A percentile compares a stretch with the other conserved stretches of the same genome.
Conservation (phyloP, 1,140 invertebrate genomes). For the Bombus sylvicola region DNA sequence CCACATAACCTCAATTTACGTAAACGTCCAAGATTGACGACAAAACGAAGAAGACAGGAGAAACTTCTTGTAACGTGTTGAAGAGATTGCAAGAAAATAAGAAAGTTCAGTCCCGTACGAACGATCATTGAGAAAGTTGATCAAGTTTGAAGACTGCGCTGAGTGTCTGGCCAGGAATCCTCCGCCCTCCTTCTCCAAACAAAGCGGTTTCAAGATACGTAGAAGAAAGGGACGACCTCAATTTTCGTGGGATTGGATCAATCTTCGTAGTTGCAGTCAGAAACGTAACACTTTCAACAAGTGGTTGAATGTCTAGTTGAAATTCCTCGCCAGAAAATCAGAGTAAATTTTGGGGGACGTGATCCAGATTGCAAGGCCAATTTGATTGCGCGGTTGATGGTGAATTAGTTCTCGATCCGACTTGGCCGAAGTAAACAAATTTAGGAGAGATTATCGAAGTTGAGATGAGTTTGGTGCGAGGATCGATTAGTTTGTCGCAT, state of each 20-base stretch:
- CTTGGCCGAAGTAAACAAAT: neutral
- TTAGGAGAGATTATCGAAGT: neutral
- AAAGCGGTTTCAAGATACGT: neutral
- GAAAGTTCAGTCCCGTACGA: neutral
- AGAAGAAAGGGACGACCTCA: neutral
- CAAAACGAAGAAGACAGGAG: neutral
- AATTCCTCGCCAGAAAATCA: neutral
- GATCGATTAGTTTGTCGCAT: neutral
- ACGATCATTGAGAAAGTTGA: neutral
- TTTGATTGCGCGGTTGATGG: neutral
- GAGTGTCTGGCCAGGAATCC: neutral
- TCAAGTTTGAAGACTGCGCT: neutral
- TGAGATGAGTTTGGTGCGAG: neutral
- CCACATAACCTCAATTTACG: no score
- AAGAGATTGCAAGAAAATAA: neutral
- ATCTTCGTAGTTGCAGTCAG: neutral
- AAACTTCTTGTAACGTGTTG: no score
- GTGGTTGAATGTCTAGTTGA: neutral
- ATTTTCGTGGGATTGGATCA: neutral
- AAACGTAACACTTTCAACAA: slow-evolving; percentile 27
- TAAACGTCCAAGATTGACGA: no score
- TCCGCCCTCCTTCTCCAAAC: neutral
- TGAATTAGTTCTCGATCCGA: neutral
- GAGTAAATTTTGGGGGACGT: no score
- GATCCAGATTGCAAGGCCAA: neutral